Percentiles rank a stretch among this genome's conserved stretches.
These are phyloP conservation scores for Neosalanx taihuensis DNA, from an alignment of 2,797 vertebrate species.

Conservation along the genomic window DNA sequence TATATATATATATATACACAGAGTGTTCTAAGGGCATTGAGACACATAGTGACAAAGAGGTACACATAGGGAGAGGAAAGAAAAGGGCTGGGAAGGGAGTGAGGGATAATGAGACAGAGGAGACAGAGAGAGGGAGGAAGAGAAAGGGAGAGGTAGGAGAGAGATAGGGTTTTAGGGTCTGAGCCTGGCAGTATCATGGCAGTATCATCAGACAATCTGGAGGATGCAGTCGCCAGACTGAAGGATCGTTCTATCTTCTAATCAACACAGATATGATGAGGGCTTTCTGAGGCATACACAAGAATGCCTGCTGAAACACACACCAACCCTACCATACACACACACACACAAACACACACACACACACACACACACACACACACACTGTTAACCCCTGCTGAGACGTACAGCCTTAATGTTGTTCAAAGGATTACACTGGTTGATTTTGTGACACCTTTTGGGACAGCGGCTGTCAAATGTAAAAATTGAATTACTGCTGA, in stretches of 20 bases:
- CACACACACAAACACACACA: slow-evolving; percentile 35
- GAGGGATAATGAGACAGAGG: no score
- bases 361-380: slow-evolving; percentile 34
- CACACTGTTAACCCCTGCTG: no score
- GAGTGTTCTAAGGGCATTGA: slow-evolving; percentile 33
- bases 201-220: slow-evolving; percentile 54
- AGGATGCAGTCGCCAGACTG: slow-evolving; percentile 52
- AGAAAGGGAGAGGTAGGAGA: not conserved
- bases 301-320: slow-evolving; percentile 52
- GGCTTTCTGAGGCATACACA: slow-evolving; percentile 49
- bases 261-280: slow-evolving; percentile 59
- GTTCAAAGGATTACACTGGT: slow-evolving; percentile 47
- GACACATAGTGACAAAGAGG: slow-evolving; percentile 48
- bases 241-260: slow-evolving; percentile 59
- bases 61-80: not conserved
- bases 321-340: slow-evolving; percentile 42
- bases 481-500: no score
- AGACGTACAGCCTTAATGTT: slow-evolving; percentile 37
- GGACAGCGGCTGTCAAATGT: slow-evolving; percentile 1
- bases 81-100: no score
- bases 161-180: slow-evolving; percentile 36
- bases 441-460: slow-evolving; percentile 35
- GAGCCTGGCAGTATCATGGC: slow-evolving; percentile 38
- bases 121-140: slow-evolving; percentile 4
- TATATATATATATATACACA: no score